A percentile compares a stretch with the other conserved stretches of the same genome.
These are phyloP conservation scores for Aricia artaxerxes DNA, from an alignment of 2,888 invertebrate genomes.

Conservation along the genomic window DNA sequence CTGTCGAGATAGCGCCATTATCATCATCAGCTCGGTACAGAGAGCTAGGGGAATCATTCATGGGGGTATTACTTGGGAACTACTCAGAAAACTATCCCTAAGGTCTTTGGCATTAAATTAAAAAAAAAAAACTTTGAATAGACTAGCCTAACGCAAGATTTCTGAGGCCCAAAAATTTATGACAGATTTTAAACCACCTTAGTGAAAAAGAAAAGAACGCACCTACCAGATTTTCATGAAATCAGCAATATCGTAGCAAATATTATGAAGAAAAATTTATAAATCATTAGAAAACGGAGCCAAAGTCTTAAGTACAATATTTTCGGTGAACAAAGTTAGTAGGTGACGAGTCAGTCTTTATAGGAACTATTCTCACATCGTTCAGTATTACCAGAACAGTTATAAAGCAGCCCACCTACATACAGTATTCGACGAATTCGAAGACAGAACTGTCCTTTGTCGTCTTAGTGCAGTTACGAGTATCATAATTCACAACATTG, in stretches of 20 bases:
- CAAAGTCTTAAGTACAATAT: no score
- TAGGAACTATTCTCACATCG: background rate
- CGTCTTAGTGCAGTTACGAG: background rate
- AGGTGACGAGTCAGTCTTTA: background rate
- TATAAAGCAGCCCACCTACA: background rate
- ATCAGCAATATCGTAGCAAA: no score
- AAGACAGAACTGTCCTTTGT: background rate
- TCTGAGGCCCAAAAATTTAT: no score
- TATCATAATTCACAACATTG: background rate
- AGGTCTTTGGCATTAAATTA: no score
- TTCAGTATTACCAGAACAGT: background rate
- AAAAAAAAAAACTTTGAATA: no score
- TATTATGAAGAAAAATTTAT: no score
- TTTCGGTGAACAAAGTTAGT: background rate
- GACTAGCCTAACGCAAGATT: no score
- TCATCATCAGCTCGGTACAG: background rate
- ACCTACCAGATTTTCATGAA: no score
- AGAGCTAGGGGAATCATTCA: background rate
- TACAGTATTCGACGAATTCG: background rate
- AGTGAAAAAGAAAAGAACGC: no score
- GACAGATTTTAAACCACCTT: no score
- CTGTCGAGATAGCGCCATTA: slow-evolving; percentile 16
- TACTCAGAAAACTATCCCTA: no score
- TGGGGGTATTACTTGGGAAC: background rate
- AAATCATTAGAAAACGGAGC: no score